Base-by-base conservation (phyloP, 2,797 vertebrate genomes). In the Chelonia mydas region DNA sequence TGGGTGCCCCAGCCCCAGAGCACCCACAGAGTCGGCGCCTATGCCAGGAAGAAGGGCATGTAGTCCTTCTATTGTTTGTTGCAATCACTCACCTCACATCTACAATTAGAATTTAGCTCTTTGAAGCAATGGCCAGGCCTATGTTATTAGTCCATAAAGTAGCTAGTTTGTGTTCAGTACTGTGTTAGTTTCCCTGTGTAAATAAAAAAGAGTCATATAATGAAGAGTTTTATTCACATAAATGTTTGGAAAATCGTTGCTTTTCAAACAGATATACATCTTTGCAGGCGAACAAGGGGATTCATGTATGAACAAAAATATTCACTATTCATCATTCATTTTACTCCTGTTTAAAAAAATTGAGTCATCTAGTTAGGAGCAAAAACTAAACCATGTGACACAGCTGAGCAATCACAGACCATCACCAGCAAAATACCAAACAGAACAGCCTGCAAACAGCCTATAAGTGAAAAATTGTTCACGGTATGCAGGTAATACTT, bases 101-200 rank as follows among this genome's bases (percentile, higher is more conserved):
- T 84, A 33, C 0, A 1, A 86, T 90, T 88, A 92, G 94, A 93
- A 74, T 93, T 89, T 96, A 72, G n/a, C 37, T 72, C 19, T 94
- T 82, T 82, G 94, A 95, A 91, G 80, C 54, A 90, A 96, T 7
- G 37, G 84, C 57, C 0, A 0, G 77, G 57, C 17, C 94, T 49
- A 6, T 12, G 31, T 28, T 33, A 10, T 41, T 16, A 10, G 80
- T 90, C 47, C 3, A 37, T 78, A 68, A 89, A 82, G 47, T 11
- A 83, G 5, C 0, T 1, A 41, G 49, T 57, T 45, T 11, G 55
- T 3, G n/a, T 84, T 54, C 72, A 51, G 33, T 0, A 0, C 2
- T 51, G 37, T 83, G 76, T 41, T 78, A 19, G 77, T 33, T 31
- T 77, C 25, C 57, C 76, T 53, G 9, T 61, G 53, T 11, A 51